Evolutionary conservation across 2,888 invertebrate species (phyloP).

Genomic region (Limnephilus lunatus): DNA sequence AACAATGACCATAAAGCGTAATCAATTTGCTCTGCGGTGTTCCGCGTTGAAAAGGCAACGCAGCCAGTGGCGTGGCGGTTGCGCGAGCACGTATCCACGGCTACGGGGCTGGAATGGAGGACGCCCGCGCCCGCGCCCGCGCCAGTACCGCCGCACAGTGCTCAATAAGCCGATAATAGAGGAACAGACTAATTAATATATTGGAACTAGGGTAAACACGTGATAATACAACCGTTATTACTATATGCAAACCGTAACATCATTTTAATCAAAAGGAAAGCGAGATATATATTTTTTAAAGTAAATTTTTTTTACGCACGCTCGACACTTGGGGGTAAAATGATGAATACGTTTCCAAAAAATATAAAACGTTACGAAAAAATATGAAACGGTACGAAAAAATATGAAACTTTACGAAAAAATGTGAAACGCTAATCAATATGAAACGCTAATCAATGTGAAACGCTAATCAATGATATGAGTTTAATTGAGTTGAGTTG

Average conservation of each 20-base stretch:
- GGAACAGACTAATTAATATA: not conserved
- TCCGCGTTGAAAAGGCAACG: not conserved
- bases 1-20: slow-evolving; percentile 10
- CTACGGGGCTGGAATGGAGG: not conserved
- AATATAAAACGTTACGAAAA: no score
- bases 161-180: not conserved
- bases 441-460: no score
- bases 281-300: no score
- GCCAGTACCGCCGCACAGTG: not conserved
- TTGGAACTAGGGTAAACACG: not conserved
- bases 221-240: not conserved
- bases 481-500: no score
- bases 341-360: no score
- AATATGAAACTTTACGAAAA: no score
- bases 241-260: not conserved
- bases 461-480: no score
- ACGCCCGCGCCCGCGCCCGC: no score
- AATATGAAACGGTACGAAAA: no score
- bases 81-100: not conserved
- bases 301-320: no score
- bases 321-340: no score
- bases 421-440: no score
- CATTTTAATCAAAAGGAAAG: not conserved
- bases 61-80: not conserved
- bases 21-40: slow-evolving; percentile 7